These are phyloP conservation scores for Scaptomyza parva DNA, from an alignment of 2,888 invertebrate species.

Conservation along the genomic window DNA sequence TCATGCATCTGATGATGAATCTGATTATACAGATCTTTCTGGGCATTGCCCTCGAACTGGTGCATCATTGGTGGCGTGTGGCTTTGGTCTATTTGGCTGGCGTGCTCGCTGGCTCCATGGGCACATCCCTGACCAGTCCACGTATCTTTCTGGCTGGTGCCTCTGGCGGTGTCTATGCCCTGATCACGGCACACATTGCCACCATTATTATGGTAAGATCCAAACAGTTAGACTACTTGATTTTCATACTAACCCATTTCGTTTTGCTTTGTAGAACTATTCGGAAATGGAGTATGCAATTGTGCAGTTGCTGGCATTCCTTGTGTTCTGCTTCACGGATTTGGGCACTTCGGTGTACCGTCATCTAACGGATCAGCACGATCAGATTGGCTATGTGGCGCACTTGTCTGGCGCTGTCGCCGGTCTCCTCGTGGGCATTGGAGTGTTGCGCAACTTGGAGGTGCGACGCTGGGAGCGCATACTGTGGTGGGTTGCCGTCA, in stretches of 20 bases:
- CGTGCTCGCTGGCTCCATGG: constrained; percentile 93
- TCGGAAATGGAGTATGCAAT: constrained; percentile 97
- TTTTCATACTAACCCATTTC: not conserved
- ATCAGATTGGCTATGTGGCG: constrained; percentile 96
- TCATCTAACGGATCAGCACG: constrained; percentile 89
- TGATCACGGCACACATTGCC: constrained; percentile 96
- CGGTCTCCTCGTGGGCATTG: constrained; percentile 92
- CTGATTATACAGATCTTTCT: constrained; percentile 95
- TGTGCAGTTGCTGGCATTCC: constrained; percentile 92
- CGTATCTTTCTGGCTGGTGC: constrained; percentile 94
- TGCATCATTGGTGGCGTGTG: constrained; percentile 97
- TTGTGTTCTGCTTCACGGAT: constrained; percentile 93
- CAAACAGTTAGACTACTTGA: not conserved
- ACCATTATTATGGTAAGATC: constrained; percentile 90
- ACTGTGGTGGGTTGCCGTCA: constrained; percentile 92
- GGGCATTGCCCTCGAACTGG: constrained; percentile 97
- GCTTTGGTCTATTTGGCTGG: constrained; percentile 93
- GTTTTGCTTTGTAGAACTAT: constrained; percentile 91
- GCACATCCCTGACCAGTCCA: constrained; percentile 92
- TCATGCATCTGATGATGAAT: constrained; percentile 95
- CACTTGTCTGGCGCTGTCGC: constrained; percentile 96
- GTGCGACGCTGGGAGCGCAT: constrained; percentile 92
- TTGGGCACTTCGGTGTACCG: constrained; percentile 96
- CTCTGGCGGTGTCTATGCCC: constrained; percentile 97
- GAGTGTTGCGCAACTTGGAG: constrained; percentile 92